Percentiles rank a stretch among this genome's conserved stretches.
phyloP scores from a whole-genome alignment of 2,888 invertebrate species.

The Ptychoptera contaminata region DNA sequence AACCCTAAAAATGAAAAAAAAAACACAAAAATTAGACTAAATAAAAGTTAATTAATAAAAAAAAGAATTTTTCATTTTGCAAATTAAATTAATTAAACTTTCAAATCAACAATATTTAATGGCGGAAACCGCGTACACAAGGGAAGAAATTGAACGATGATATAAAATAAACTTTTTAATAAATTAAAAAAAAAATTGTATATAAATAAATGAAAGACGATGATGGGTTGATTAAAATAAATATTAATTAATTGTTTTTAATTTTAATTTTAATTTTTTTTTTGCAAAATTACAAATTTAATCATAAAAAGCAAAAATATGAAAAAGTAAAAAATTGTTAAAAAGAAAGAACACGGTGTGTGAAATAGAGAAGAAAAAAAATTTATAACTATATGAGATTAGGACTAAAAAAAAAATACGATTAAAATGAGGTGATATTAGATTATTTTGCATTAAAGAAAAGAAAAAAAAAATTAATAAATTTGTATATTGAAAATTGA shows the following conservation, averaged over 20 bases:
- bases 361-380: constrained; percentile 4
- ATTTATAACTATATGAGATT: constrained; percentile 3
- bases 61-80: neutral
- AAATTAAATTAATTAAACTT: no score
- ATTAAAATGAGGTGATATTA: constrained; percentile 11
- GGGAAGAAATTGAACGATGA: no score
- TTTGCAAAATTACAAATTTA: no score
- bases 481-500: neutral
- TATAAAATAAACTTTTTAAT: no score
- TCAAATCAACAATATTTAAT: no score
- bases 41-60: neutral
- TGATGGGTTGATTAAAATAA: no score
- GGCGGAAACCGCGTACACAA: no score
- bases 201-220: constrained; percentile 3
- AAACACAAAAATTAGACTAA: neutral
- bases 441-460: constrained; percentile 10
- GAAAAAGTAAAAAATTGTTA: constrained; percentile 2
- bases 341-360: constrained; percentile 1
- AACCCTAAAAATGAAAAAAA: neutral
- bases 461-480: neutral
- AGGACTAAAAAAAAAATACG: constrained; percentile 1
- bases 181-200: constrained; percentile 2
- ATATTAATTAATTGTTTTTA: constrained; percentile 4
- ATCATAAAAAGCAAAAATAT: no score
- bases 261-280: constrained; percentile 2